These are phyloP conservation scores for Spisula solida DNA, from an alignment of 2,888 invertebrate genomes.

Conservation along the genomic window DNA sequence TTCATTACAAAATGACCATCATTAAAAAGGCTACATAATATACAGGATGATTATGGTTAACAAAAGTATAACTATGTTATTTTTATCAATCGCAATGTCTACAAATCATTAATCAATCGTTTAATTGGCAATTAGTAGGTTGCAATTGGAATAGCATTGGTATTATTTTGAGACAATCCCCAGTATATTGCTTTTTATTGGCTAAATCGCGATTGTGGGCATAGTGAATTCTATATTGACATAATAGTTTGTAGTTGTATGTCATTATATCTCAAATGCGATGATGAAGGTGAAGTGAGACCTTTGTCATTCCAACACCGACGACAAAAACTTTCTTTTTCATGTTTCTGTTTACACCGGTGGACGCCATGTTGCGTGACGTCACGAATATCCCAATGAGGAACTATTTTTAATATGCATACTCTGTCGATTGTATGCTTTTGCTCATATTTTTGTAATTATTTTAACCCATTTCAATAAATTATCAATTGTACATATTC, in stretches of 20 bases:
- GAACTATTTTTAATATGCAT: constrained; percentile 72
- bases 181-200: neutral
- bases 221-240: neutral
- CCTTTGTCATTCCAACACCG: constrained; percentile 99
- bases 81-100: too few relatives aligned
- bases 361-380: constrained; percentile 73
- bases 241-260: neutral
- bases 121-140: too few relatives aligned
- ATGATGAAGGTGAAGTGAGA: constrained; percentile 81
- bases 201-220: neutral
- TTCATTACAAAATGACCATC: neutral
- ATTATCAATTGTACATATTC: neutral
- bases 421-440: neutral
- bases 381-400: constrained; percentile 70
- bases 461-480: neutral
- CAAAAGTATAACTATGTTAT: too few relatives aligned
- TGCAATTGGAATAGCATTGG: neutral
- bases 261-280: neutral
- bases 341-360: constrained; percentile 74
- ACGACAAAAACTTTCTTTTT: constrained; percentile 92
- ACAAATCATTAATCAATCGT: too few relatives aligned
- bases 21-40: too few relatives aligned
- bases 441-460: neutral
- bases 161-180: neutral
- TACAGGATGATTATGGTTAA: too few relatives aligned